Evolutionary conservation across 2,113 vertebrate species (phyloP).

Genomic region (Merops nubicus): DNA sequence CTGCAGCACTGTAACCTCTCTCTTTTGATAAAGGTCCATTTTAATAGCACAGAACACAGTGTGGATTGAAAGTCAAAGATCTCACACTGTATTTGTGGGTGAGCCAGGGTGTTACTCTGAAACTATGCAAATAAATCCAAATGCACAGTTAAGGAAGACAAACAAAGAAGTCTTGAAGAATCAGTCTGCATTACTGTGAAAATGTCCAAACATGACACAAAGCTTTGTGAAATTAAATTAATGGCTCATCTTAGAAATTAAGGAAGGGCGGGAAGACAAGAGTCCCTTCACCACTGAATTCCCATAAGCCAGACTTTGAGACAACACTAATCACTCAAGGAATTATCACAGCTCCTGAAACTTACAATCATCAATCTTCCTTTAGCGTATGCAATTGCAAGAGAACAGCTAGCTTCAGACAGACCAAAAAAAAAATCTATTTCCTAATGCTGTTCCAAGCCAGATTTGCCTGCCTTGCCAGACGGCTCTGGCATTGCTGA

Average conservation of each 20-base stretch:
- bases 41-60: background rate
- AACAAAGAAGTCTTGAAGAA: background rate
- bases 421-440: background rate
- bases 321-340: conserved; percentile 1
- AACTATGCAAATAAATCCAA: background rate
- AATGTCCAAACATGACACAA: background rate
- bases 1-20: background rate
- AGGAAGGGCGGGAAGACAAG: background rate
- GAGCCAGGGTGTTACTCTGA: background rate
- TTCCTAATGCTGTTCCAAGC: background rate
- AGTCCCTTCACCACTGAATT: background rate
- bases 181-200: background rate
- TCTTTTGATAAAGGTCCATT: background rate
- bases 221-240: background rate
- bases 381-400: background rate
- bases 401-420: background rate
- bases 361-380: background rate
- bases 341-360: conserved; percentile 15
- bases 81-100: background rate
- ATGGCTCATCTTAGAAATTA: background rate
- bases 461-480: background rate
- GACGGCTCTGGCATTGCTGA: background rate
- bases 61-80: background rate
- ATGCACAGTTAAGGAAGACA: background rate
- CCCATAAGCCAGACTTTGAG: background rate